Percentiles rank a stretch among this genome's conserved stretches.
phyloP scores from a whole-genome alignment of 2,797 vertebrate species.

The Brachymystax lenok region DNA sequence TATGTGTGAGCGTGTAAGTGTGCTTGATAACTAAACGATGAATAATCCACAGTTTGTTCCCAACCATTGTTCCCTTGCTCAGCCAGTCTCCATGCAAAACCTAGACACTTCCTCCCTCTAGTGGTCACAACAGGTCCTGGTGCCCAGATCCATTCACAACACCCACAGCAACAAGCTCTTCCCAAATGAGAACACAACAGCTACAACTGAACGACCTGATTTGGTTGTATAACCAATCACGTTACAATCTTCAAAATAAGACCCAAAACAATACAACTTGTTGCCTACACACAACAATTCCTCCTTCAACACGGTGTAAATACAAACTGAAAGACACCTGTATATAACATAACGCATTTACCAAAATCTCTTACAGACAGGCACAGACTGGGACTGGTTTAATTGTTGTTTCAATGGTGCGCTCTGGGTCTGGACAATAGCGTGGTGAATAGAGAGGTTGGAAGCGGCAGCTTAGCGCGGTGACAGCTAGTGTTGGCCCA shows the following conservation, averaged over 20 bases:
- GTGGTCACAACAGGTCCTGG: conserved; percentile 45
- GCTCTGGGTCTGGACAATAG: not conserved
- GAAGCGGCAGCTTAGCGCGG: conserved; percentile 11
- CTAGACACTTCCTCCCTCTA: conserved; percentile 61
- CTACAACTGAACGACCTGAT: no score
- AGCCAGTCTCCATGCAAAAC: conserved; percentile 24
- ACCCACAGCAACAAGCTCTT: not conserved
- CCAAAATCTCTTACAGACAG: not conserved
- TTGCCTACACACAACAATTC: not conserved
- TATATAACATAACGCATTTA: not conserved
- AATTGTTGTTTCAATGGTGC: conserved; percentile 7
- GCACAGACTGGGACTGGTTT: conserved; percentile 20
- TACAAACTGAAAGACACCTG: not conserved
- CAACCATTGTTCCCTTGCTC: not conserved
- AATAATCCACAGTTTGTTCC: not conserved
- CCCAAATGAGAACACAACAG: not conserved
- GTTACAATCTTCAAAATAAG: not conserved
- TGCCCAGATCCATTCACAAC: not conserved
- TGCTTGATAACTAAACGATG: not conserved
- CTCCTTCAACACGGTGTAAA: not conserved
- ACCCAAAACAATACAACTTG: not conserved
- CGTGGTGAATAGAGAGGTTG: not conserved
- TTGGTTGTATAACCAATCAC: not conserved
- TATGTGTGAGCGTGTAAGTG: no score
- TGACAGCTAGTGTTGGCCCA: conserved; percentile 8